A percentile compares a stretch with the other conserved stretches of the same genome.
phyloP scores from a whole-genome alignment of 2,113 vertebrate species.

The Propithecus coquereli region DNA sequence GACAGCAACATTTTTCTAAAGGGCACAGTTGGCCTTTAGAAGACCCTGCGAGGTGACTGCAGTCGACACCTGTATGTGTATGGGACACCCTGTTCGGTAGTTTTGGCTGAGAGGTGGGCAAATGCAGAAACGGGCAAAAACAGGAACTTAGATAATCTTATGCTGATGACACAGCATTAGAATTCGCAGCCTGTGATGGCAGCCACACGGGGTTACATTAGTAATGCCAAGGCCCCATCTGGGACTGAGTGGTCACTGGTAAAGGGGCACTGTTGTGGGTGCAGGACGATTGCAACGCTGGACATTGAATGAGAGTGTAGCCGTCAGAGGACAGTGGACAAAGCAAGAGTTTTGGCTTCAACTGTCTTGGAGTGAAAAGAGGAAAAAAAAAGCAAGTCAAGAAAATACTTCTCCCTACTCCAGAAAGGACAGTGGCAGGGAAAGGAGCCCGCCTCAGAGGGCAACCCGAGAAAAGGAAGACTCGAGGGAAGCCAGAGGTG shows the following conservation, averaged over 20 bases:
- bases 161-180: neutral
- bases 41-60: neutral
- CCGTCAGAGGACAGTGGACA: neutral
- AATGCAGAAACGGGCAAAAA: neutral
- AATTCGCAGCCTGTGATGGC: neutral
- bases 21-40: neutral
- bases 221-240: neutral
- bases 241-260: neutral
- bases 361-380: neutral
- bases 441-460: neutral
- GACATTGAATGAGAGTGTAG: rapidly evolving
- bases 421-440: neutral
- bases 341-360: neutral
- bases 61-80: neutral
- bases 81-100: neutral
- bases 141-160: neutral
- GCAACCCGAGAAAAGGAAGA: neutral
- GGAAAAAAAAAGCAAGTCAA: neutral
- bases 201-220: too few species aligned
- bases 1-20: neutral
- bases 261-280: neutral
- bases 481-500: rapidly evolving
- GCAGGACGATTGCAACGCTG: neutral
- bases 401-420: neutral
- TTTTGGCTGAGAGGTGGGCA: neutral